Conservation (phyloP, 2,113 vertebrate species). For the Nycticebus coucang region DNA sequence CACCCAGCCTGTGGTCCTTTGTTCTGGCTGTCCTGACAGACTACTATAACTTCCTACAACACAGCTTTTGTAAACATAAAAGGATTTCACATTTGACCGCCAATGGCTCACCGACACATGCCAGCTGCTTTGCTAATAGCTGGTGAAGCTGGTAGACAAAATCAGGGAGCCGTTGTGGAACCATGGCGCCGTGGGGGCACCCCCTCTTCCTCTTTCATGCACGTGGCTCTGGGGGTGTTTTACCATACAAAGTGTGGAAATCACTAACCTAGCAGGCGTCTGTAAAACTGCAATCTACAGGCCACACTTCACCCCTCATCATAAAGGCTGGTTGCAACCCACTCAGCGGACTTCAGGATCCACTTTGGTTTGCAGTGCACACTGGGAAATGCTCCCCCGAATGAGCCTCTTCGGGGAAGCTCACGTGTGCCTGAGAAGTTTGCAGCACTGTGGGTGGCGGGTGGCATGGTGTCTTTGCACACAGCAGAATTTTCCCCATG, state of each 20-base stretch:
- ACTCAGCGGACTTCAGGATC: no score
- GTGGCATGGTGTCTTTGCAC: rapidly evolving
- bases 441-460: rapidly evolving
- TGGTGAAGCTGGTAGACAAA: background rate
- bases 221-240: background rate
- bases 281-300: background rate
- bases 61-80: background rate
- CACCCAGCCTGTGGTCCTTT: background rate
- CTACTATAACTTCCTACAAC: background rate
- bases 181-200: no score
- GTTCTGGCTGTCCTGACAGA: rapidly evolving
- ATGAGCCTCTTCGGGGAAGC: rapidly evolving
- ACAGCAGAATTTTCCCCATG: rapidly evolving
- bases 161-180: no score
- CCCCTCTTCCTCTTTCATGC: rapidly evolving
- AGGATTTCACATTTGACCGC: background rate
- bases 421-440: background rate
- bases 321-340: no score
- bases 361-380: rapidly evolving
- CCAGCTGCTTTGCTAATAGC: background rate
- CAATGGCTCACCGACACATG: background rate
- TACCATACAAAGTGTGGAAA: background rate
- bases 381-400: background rate
- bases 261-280: background rate
- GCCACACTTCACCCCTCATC: background rate